A percentile compares a stretch with the other conserved stretches of the same genome.
Conservation (phyloP, 1,140 invertebrate species). For the Phymorhynchus buccinoides region DNA sequence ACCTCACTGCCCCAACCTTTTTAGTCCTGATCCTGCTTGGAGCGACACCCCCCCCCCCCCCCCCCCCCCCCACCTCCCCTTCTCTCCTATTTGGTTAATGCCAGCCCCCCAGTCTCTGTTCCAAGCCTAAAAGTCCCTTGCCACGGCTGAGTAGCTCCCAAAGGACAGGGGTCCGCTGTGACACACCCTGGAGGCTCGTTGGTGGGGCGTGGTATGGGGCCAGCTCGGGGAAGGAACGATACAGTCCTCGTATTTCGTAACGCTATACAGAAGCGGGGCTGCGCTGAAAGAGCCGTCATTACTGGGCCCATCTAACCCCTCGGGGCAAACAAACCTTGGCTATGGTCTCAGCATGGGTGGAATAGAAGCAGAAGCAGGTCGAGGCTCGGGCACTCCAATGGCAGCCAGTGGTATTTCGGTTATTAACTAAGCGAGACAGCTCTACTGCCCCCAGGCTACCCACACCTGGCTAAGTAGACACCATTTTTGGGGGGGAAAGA, state of each 20-base stretch:
- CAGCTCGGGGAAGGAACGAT: too few species aligned
- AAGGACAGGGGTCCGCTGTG: background rate
- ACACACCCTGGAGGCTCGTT: background rate
- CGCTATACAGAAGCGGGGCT: background rate
- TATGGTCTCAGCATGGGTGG: background rate
- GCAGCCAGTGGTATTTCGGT: background rate
- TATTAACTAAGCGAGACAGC: background rate
- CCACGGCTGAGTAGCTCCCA: background rate
- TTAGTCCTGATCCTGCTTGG: background rate
- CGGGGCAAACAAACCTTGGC: too few species aligned
- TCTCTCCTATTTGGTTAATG: background rate
- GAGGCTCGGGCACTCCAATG: too few species aligned
- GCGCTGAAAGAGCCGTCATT: background rate
- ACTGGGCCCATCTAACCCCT: background rate
- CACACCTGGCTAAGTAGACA: background rate
- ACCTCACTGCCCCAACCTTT: background rate
- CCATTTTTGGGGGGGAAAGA: background rate
- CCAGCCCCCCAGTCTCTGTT: slow-evolving; percentile 1
- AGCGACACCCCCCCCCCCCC: background rate
- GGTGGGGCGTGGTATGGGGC: background rate
- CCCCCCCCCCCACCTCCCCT: background rate
- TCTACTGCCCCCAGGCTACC: background rate
- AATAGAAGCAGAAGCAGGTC: too few species aligned
- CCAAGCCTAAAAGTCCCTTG: background rate
- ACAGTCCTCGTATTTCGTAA: background rate